phyloP scores from a whole-genome alignment of 1,140 invertebrate species.

The Trichonephila clavipes region DNA sequence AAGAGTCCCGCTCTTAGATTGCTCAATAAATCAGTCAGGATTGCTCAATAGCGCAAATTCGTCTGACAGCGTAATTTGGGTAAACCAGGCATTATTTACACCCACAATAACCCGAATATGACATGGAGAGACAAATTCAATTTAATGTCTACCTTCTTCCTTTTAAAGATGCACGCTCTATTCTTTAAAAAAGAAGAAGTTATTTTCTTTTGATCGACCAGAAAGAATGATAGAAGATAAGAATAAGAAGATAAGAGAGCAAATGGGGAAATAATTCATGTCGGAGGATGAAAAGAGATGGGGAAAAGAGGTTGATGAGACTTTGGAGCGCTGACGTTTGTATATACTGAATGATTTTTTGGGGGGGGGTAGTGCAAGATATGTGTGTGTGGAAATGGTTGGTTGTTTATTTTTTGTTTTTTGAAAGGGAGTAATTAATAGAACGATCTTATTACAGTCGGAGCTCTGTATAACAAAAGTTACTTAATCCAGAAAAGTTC shows the following conservation, averaged over 20 bases:
- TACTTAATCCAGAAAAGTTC: too few species aligned
- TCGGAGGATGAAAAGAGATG: background rate
- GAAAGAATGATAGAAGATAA: conserved; percentile 23
- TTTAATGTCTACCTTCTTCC: conserved; percentile 51
- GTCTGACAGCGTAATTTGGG: conserved; percentile 55
- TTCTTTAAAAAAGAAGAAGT: background rate
- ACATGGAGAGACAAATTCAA: conserved; percentile 70
- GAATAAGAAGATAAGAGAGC: conserved; percentile 59
- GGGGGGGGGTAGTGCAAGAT: too few species aligned
- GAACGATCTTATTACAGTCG: too few species aligned
- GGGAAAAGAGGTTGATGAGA: background rate
- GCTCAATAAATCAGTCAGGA: conserved; percentile 67
- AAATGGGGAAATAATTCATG: conserved; percentile 61
- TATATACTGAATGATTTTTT: background rate
- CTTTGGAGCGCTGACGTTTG: background rate
- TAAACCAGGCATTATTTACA: conserved; percentile 71
- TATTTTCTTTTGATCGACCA: background rate
- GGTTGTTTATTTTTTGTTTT: too few species aligned
- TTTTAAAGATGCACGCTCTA: background rate
- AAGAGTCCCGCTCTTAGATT: conserved; percentile 35
- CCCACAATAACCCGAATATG: conserved; percentile 60
- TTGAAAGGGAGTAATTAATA: too few species aligned
- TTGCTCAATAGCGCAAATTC: conserved; percentile 46
- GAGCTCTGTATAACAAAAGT: too few species aligned
- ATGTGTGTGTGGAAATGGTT: background rate